Evolutionary conservation across 35 echinoderm and acorn worm species (phyloP), one percentile per base, ranked within the genome.

Genomic region (Anneissia japonica): DNA sequence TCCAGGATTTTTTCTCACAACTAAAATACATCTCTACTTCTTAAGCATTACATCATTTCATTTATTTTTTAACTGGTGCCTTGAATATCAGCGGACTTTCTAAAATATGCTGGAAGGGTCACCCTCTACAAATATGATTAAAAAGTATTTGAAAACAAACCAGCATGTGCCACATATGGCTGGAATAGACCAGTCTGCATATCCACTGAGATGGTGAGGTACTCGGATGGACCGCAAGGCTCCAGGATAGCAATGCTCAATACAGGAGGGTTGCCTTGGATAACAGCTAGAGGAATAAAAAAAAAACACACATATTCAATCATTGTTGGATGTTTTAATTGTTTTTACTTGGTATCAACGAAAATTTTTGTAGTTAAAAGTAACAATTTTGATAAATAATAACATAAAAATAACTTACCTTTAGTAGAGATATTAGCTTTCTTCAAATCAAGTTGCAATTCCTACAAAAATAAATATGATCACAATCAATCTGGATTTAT

Each of bases 161-260:
- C 96, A 77, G 85, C 84, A 64, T 99, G 86, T 35, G 91, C 89
- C 45, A 91, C 90, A 55, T 81, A 83, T 72, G 96, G 96, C 37
- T 94, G 85, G 21, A 89, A 87, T 30, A 82, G 46, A 30, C 96
- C 96, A 31, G 96, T 99, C 80, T 99, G 96, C 74, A 99, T 79
- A 46, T 99, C 96, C 5, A 99, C 80, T 3, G 96, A 94, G 38
- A 99, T 84, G 30, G 75, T 87, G 19, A 99, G 84, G 38, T 93
- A 82, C 36, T 99, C 96, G 21, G 89, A 41, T 45, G 81, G 72
- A 31, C 88, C 88, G 37, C 84, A 83, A 1, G 96, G 86, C 31
- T 90, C 85, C 19, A 91, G 43, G 14, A 97, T 78, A 30, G 96
- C 92, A 41, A 99, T 86, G 29, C 83, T 89, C 0, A 99, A 80